Evolutionary conservation across 2,888 invertebrate species (phyloP).

Genomic region (Drosophila gaucha): DNA sequence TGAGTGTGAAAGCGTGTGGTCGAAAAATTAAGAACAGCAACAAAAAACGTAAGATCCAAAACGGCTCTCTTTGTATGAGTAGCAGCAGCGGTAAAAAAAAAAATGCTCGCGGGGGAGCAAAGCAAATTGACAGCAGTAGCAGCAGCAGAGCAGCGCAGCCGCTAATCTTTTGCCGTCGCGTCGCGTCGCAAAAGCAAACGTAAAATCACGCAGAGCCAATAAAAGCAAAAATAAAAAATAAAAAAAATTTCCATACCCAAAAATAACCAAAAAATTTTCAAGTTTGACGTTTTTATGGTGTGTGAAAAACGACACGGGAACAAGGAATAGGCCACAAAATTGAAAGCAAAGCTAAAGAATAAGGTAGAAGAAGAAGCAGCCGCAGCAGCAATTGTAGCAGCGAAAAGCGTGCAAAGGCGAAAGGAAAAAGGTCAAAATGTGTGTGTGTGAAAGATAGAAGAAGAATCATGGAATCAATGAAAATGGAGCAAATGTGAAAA

Average conservation of each 20-base stretch:
- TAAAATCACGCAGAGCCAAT: constrained; percentile 34
- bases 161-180: constrained; percentile 65
- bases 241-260: constrained; percentile 70
- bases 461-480: constrained; percentile 57
- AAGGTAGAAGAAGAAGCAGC: constrained; percentile 44
- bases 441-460: constrained; percentile 34
- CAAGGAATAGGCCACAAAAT: constrained; percentile 61
- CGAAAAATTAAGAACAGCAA: constrained; percentile 66
- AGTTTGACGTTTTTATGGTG: constrained; percentile 65
- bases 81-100: constrained; percentile 57
- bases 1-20: constrained; percentile 63
- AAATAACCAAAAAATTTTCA: constrained; percentile 70
- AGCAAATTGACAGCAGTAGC: constrained; percentile 49
- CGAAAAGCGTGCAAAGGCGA: constrained; percentile 61
- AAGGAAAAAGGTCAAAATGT: constrained; percentile 65
- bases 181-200: constrained; percentile 48
- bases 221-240: constrained; percentile 24
- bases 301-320: constrained; percentile 55
- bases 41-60: constrained; percentile 62
- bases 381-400: constrained; percentile 22
- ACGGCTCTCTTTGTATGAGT: constrained; percentile 57
- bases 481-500: constrained; percentile 75
- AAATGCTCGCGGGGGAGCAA: constrained; percentile 62
- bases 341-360: constrained; percentile 67
- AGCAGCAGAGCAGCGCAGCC: constrained; percentile 67